phyloP scores from a whole-genome alignment of 2,113 vertebrate genomes.

The Salvator merianae region DNA sequence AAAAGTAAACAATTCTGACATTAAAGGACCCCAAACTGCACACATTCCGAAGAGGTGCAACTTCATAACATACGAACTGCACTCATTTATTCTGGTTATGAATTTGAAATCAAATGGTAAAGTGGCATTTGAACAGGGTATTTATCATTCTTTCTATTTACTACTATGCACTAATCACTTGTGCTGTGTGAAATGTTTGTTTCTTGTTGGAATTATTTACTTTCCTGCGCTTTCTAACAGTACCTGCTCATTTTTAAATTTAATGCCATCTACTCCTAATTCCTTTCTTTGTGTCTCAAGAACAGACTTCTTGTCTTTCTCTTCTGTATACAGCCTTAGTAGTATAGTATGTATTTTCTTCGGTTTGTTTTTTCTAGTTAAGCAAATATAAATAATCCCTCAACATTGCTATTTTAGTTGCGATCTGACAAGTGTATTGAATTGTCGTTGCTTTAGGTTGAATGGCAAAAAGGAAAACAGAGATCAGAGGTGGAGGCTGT shows the following conservation, averaged over 20 bases:
- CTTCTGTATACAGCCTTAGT: not conserved
- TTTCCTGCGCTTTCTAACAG: not conserved
- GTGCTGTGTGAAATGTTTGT: conserved; percentile 39
- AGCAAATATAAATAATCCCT: not conserved
- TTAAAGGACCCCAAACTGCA: not conserved
- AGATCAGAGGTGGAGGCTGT: not conserved
- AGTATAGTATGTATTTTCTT: no score
- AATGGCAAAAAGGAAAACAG: conserved; percentile 55
- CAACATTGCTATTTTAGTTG: not conserved
- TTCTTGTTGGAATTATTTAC: not conserved
- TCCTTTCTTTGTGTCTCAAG: conserved; percentile 23
- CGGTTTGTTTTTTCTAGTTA: not conserved
- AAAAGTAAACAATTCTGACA: not conserved
- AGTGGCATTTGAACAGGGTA: conserved; percentile 70
- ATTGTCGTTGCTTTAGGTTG: conserved; percentile 70
- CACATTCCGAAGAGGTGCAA: not conserved
- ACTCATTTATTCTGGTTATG: conserved; percentile 8
- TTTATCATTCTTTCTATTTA: conserved; percentile 41
- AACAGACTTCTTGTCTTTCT: not conserved
- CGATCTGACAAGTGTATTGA: conserved; percentile 31
- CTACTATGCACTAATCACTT: no score
- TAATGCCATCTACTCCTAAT: not conserved
- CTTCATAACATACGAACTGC: conserved; percentile 14
- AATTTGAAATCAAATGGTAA: conserved; percentile 45
- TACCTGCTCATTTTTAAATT: no score